Base-by-base conservation (phyloP, 2,113 vertebrate species). In the Onychostruthus taczanowskii region DNA sequence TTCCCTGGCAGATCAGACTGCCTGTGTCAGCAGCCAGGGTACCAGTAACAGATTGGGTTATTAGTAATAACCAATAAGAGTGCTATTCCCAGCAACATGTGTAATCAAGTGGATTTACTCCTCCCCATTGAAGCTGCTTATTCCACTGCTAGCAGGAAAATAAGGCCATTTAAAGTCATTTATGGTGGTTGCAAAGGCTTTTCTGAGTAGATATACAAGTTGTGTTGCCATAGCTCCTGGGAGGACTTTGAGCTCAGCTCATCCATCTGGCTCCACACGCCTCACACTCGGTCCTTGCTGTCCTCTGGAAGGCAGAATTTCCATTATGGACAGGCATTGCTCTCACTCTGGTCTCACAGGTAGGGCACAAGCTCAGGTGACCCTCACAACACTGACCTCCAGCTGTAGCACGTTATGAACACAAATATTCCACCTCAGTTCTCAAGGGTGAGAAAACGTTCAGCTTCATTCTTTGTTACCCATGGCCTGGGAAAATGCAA, bases 91-190 rank as follows among this genome's bases (percentile, higher is more conserved):
- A 8, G 83, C 89, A 95, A 80, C 52, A 14, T 33, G 79, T 62
- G 76, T 87, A 80, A 84, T 96, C 92, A 96, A 91, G 69, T 86
- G 93, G 90, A 94, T 96, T 96, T 95, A 96, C 92, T 95, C 82
- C 72, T 93, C 76, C 93, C 79, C 92, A n/a, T 46, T 55, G 90
- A 86, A 96, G 83, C 92, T 78, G 72, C 75, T 88, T 59, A 84
- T 96, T 96, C 88, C 87, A 35, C 35, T 70, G 90, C 90, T 56
- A 67, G 75, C 3, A 7, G 92, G 87, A 90, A 97, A 96, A 95
- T 88, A 88, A 86, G 88, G 92, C 79, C 68, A 90, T 96, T 96
- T 94, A 33, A 61, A 94, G 90, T 80, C 92, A 72, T 92, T 94
- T 85, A 37, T 86, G 72, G 92, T 33, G 44, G 63, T 39, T 81